Conservation (phyloP, 2,797 vertebrate genomes). For the Tenualosa thibaudeaui region DNA sequence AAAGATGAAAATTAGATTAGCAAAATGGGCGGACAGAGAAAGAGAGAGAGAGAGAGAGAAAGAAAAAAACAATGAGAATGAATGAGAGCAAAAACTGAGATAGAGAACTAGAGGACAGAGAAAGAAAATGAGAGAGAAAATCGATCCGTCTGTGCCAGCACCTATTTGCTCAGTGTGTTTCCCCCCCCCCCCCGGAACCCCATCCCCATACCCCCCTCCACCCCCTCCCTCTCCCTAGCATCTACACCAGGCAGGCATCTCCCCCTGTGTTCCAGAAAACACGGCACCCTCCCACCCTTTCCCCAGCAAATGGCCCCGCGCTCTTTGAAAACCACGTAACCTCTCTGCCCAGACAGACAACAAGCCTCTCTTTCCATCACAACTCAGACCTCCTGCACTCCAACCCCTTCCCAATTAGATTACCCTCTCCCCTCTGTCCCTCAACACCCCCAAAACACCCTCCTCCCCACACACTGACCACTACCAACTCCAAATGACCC, state of each 20-base stretch:
- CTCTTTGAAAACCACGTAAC: conserved; percentile 49
- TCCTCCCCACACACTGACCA: background rate
- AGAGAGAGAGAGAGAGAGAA: background rate
- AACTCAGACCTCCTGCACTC: conserved; percentile 38
- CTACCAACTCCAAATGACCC: background rate
- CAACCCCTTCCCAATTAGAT: conserved; percentile 42
- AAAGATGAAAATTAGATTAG: conserved; percentile 19
- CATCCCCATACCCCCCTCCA: background rate
- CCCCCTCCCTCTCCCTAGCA: background rate
- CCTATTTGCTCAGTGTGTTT: background rate
- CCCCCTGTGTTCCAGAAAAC: conserved; percentile 40
- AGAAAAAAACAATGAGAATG: background rate
- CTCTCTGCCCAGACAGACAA: conserved; percentile 61
- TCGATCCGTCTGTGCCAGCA: background rate
- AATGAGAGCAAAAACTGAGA: background rate
- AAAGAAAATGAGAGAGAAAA: background rate
- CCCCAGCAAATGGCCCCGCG: conserved; percentile 18
- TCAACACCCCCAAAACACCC: background rate
- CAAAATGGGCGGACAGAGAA: background rate
- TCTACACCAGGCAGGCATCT: background rate
- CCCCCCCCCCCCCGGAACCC: background rate
- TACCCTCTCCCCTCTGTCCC: conserved; percentile 14
- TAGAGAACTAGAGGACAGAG: background rate
- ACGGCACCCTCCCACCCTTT: background rate
- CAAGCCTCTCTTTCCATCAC: conserved; percentile 50